phyloP scores from a whole-genome alignment of 2,113 vertebrate species.

The Stegostoma tigrinum region DNA sequence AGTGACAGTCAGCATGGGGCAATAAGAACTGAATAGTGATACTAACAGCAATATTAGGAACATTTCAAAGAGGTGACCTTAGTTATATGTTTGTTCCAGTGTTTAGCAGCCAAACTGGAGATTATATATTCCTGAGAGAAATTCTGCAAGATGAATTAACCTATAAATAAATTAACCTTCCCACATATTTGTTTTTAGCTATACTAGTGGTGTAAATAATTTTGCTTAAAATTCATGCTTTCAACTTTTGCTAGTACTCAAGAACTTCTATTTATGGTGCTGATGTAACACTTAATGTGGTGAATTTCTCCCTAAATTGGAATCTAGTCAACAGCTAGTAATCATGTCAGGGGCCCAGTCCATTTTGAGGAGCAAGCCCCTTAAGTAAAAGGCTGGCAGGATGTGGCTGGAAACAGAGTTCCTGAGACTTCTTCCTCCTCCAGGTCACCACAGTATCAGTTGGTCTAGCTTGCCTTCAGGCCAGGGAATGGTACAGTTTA shows the following conservation, averaged over 20 bases:
- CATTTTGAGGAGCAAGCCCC: background rate
- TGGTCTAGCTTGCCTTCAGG: background rate
- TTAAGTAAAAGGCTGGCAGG: background rate
- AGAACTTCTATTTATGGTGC: background rate
- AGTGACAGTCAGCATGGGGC: background rate
- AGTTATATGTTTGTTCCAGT: background rate
- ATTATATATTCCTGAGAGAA: background rate
- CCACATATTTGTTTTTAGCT: background rate
- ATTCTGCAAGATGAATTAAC: constrained; percentile 1
- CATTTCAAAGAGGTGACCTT: constrained; percentile 18
- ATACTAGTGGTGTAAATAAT: background rate
- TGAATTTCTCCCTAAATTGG: background rate
- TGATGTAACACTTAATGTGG: background rate
- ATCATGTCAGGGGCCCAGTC: background rate
- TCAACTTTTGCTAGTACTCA: background rate
- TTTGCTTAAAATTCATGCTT: background rate
- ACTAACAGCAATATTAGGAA: background rate
- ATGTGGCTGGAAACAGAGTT: background rate
- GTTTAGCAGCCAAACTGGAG: constrained; percentile 5
- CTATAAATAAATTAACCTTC: background rate
- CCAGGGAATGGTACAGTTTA: background rate
- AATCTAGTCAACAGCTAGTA: background rate
- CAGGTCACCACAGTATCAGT: background rate
- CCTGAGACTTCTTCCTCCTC: background rate
- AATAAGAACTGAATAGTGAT: background rate